Evolutionary conservation across 2,113 vertebrate genomes (phyloP), one percentile per base, ranked within the genome.

Genomic region (Eptesicus fuscus): DNA sequence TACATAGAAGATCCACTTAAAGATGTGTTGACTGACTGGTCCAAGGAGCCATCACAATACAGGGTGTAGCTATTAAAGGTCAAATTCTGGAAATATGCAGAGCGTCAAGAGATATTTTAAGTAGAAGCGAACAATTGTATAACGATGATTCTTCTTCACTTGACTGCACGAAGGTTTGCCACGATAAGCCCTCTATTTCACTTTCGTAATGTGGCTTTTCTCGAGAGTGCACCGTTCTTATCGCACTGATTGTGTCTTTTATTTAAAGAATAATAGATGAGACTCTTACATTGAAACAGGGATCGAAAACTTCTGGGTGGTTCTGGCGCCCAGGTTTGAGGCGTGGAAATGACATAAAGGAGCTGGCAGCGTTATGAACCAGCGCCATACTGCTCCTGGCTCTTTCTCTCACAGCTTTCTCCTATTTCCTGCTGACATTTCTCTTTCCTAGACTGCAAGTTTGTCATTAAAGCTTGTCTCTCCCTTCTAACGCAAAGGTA

Each of bases 171-270:
- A 92, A 49, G 22, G 17, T 86, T 70, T 89, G 49, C 65, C 22
- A 28, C 2, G 79, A 85, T 71, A 93, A 96, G 63, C 63, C 1
- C 23, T 78, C 53, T 92, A 32, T 88, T 95, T 71, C 35, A 49
- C 63, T 93, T 94, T 71, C 67, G 56, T 86, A 86, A 76, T 71
- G 59, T 40, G 63, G 91, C 51, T 97, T 94, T 93, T 95, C 90
- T 93, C 4, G 0, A 77, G 94, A 79, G 82, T 18, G 76, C 11
- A 28, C 47, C 77, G 13, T 82, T 96, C 85, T 93, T 88, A 93
- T 77, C 87, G 87, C 76, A 56, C 73, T 14, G 92, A 95, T 92
- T 78, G 10, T 0, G 1, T 79, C 96, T 97, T 93, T 88, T 88
- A 67, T 89, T 90, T 93, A 93, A 95, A 93, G 88, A 65, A 74